These are phyloP conservation scores for Andrena chrysosceles DNA, from an alignment of 2,888 invertebrate species.

Conservation along the genomic window DNA sequence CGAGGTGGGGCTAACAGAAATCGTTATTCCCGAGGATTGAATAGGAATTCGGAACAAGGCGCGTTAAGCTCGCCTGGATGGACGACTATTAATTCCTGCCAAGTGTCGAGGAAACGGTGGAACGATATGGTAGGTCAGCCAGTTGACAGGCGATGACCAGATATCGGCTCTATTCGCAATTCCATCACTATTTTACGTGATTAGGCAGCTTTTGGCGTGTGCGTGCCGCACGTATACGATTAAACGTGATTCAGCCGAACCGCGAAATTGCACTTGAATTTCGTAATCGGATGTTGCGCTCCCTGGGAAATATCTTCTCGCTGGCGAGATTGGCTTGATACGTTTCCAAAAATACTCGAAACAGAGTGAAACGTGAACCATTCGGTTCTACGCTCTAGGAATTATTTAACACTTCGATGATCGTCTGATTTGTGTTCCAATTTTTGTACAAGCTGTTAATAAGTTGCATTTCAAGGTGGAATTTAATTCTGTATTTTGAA, in stretches of 20 bases:
- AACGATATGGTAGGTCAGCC: conserved; percentile 52
- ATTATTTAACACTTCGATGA: not conserved
- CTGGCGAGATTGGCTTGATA: not conserved
- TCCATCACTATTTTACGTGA: conserved; percentile 58
- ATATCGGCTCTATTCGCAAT: conserved; percentile 60
- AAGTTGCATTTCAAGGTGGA: no score
- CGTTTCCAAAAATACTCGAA: not conserved
- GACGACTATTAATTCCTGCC: conserved; percentile 59
- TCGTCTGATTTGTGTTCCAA: no score
- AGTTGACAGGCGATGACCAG: conserved; percentile 47
- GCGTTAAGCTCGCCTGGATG: conserved; percentile 31
- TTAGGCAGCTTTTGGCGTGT: conserved; percentile 39
- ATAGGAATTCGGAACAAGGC: conserved; percentile 25
- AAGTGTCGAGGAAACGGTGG: conserved; percentile 52
- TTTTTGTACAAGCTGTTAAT: no score
- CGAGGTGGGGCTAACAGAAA: conserved; percentile 16
- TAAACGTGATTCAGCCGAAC: conserved; percentile 29
- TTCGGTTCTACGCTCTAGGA: not conserved
- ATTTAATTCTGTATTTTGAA: not conserved
- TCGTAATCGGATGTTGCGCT: conserved; percentile 10
- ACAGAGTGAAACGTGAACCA: no score
- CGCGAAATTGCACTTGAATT: conserved; percentile 22
- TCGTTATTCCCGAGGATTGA: conserved; percentile 22
- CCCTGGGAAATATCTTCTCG: not conserved
- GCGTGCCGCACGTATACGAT: conserved; percentile 11